phyloP scores from a whole-genome alignment of 1,140 invertebrate genomes.

The Marisa cornuarietis region DNA sequence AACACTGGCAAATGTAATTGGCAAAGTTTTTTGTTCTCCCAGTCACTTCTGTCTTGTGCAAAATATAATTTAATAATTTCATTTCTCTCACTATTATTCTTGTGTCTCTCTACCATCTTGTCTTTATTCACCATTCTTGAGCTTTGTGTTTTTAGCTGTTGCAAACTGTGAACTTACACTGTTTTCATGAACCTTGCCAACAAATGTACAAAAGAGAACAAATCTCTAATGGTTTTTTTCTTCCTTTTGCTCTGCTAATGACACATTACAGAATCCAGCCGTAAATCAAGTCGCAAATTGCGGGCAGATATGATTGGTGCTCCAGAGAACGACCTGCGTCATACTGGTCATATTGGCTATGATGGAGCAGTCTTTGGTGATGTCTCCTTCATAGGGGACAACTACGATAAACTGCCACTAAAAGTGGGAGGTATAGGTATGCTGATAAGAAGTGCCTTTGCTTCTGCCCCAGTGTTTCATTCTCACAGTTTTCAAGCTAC shows the following conservation, averaged over 20 bases:
- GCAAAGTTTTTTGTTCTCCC: no score
- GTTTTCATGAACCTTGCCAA: background rate
- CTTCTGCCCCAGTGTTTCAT: background rate
- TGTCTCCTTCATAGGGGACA: slow-evolving; percentile 78
- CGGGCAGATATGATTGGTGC: slow-evolving; percentile 90
- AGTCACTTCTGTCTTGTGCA: no score
- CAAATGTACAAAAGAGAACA: background rate
- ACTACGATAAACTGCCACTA: slow-evolving; percentile 63
- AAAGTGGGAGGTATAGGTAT: slow-evolving; percentile 51
- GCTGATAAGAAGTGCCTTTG: slow-evolving; percentile 19
- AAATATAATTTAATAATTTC: no score
- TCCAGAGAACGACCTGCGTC: slow-evolving; percentile 95
- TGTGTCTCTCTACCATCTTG: no score
- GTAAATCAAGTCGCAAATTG: slow-evolving; percentile 50
- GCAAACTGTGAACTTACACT: no score
- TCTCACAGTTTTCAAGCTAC: background rate
- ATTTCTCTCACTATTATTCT: no score
- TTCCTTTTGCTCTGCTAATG: background rate
- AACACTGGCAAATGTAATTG: no score
- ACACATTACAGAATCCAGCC: slow-evolving; percentile 52
- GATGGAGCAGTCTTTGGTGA: slow-evolving; percentile 98
- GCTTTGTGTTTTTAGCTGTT: no score
- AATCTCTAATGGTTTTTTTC: background rate
- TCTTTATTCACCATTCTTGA: no score
- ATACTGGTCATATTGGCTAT: slow-evolving; percentile 95